Evolutionary conservation across 1,140 invertebrate genomes (phyloP).

Genomic region (Manduca sexta): DNA sequence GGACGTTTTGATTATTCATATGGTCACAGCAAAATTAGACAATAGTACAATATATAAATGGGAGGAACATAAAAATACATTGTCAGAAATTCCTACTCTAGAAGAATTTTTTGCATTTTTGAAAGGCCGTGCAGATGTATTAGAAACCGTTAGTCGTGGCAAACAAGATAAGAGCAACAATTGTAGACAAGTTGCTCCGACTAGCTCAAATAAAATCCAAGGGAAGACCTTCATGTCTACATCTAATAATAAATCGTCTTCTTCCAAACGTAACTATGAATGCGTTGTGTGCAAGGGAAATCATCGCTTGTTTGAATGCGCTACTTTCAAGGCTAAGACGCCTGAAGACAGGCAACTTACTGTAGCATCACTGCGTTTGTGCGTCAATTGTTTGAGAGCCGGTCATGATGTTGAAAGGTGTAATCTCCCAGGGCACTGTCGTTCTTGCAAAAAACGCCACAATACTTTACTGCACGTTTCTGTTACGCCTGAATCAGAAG

Average conservation of each 20-base stretch:
- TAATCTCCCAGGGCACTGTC: background rate
- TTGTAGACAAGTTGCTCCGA: background rate
- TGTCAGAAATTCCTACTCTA: background rate
- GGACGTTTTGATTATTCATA: slow-evolving; percentile 1
- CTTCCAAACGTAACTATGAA: background rate
- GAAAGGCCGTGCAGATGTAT: slow-evolving; percentile 1
- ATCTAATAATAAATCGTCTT: background rate
- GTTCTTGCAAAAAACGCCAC: background rate
- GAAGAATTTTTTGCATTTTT: slow-evolving; percentile 6
- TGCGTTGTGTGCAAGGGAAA: background rate
- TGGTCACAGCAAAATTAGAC: slow-evolving; percentile 2
- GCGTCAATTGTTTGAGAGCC: background rate
- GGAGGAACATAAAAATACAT: slow-evolving; percentile 6
- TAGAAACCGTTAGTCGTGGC: background rate
- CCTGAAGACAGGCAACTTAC: background rate
- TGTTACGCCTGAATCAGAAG: no score
- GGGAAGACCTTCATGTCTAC: background rate
- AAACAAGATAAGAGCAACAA: background rate
- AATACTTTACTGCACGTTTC: background rate
- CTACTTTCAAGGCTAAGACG: background rate
- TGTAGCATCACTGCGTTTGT: background rate
- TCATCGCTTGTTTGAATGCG: background rate
- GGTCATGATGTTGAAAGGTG: background rate
- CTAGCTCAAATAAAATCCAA: background rate
- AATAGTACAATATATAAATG: slow-evolving; percentile 4